Conservation (phyloP, 2,113 vertebrate genomes). For the Pipa parva region DNA sequence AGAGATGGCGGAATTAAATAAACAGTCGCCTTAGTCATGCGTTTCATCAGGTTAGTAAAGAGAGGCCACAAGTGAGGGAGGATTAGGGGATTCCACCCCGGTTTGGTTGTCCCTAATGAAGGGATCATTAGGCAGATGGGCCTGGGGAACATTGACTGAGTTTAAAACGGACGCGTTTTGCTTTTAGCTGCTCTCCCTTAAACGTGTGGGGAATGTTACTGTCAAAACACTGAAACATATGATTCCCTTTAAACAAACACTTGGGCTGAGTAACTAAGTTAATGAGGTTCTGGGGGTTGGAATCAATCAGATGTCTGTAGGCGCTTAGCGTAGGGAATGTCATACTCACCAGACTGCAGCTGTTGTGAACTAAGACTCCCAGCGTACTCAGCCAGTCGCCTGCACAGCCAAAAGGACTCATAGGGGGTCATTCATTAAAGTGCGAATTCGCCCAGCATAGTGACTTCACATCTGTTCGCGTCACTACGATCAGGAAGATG, state of each 20-base stretch:
- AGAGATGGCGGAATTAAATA: conserved; percentile 1
- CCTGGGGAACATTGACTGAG: background rate
- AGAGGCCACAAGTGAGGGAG: background rate
- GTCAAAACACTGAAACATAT: conserved; percentile 8
- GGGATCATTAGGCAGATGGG: background rate
- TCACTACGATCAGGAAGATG: too few species aligned
- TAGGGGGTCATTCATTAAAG: too few species aligned
- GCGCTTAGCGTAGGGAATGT: background rate
- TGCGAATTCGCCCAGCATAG: too few species aligned
- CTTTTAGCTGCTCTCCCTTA: background rate
- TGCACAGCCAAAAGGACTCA: too few species aligned
- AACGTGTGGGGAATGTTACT: background rate
- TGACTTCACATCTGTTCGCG: too few species aligned
- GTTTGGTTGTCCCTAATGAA: background rate
- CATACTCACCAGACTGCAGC: too few species aligned
- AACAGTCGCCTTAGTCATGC: background rate
- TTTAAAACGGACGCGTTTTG: background rate
- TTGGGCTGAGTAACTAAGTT: background rate
- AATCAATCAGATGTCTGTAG: background rate
- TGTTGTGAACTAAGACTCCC: too few species aligned
- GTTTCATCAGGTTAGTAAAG: background rate
- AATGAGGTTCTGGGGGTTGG: conserved; percentile 3
- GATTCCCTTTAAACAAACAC: conserved; percentile 14
- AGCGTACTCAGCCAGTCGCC: too few species aligned
- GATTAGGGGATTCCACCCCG: background rate